Conservation (phyloP, 2,888 invertebrate genomes). For the Horisme vitalbata region DNA sequence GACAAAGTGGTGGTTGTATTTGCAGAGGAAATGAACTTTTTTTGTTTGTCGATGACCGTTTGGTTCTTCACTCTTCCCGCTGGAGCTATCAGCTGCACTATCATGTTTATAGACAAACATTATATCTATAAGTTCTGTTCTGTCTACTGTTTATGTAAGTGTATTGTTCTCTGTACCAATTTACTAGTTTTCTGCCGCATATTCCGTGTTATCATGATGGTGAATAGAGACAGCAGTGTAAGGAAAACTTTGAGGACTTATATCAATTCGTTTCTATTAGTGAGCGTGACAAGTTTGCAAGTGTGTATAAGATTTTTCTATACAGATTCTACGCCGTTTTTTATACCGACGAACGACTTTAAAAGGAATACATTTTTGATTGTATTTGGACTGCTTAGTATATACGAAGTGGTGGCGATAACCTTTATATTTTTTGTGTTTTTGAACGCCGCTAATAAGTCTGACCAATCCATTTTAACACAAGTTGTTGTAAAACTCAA, state of each 20-base stretch:
- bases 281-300: conserved; percentile 15
- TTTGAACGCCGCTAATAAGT: conserved; percentile 13
- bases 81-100: neutral
- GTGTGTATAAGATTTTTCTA: conserved; percentile 12
- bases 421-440: conserved; percentile 14
- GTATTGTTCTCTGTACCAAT: conserved; percentile 7
- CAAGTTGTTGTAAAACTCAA: conserved; percentile 6
- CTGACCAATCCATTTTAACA: conserved; percentile 7
- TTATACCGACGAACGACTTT: conserved; percentile 1
- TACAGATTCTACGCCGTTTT: conserved; percentile 15
- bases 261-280: conserved; percentile 7
- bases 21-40: conserved; percentile 8
- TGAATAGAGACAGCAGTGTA: conserved; percentile 1
- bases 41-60: neutral
- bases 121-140: conserved; percentile 18
- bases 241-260: conserved; percentile 9
- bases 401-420: conserved; percentile 14
- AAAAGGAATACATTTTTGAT: conserved; percentile 11
- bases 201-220: conserved; percentile 3
- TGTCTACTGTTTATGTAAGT: conserved; percentile 13
- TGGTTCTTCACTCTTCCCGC: conserved; percentile 9
- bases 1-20: conserved; percentile 13
- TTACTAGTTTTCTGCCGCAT: conserved; percentile 15
- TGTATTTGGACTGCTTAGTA: conserved; percentile 9
- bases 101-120: neutral